Conservation (phyloP, 92 coral and sea anemone genomes). For the Meandrina meandrites region DNA sequence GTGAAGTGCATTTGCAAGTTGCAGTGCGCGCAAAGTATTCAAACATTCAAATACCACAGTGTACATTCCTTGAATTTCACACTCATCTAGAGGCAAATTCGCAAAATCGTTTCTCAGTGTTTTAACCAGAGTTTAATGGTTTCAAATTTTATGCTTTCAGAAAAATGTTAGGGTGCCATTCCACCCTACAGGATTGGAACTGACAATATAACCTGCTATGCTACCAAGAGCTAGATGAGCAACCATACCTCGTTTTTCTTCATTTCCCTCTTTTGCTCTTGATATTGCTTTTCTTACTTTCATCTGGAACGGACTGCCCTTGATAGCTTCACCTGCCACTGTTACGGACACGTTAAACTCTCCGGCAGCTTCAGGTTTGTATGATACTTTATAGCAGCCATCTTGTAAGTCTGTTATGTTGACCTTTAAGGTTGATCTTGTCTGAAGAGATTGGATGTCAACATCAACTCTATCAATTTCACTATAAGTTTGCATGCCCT, state of each 20-base stretch:
- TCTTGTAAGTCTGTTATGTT: neutral
- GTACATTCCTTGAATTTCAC: too few species aligned
- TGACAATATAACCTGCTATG: too few species aligned
- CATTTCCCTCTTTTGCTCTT: neutral
- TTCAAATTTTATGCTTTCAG: too few species aligned
- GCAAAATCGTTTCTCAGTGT: too few species aligned
- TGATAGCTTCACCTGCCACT: neutral
- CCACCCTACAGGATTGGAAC: too few species aligned
- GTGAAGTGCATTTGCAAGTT: too few species aligned
- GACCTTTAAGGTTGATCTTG: neutral
- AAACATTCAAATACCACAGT: too few species aligned
- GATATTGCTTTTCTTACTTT: neutral
- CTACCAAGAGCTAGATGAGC: too few species aligned
- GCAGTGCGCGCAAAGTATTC: too few species aligned
- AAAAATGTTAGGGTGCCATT: too few species aligned
- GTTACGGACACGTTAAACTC: neutral
- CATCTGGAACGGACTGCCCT: conserved; percentile 16
- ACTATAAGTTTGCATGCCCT: neutral
- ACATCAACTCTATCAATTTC: neutral
- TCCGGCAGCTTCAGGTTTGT: conserved; percentile 14
- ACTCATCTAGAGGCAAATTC: too few species aligned
- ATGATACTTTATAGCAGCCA: conserved; percentile 3
- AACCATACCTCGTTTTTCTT: neutral
- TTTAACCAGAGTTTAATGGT: too few species aligned
- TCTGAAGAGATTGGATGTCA: neutral